A percentile compares a stretch with the other conserved stretches of the same genome.
Evolutionary conservation across 2,888 invertebrate genomes (phyloP).

Genomic region (Podotricha telesiphe): DNA sequence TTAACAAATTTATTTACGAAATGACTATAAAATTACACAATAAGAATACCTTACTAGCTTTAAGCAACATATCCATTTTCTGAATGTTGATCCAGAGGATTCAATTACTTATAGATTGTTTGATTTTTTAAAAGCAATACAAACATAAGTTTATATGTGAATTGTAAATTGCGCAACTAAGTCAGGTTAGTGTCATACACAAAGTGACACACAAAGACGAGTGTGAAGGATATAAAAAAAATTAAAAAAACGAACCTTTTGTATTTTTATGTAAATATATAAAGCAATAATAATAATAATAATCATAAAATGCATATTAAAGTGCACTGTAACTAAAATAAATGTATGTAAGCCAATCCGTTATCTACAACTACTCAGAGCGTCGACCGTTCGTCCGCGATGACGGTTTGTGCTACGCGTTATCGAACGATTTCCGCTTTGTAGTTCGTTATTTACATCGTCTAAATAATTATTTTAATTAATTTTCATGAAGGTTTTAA

Average conservation of each 20-base stretch:
- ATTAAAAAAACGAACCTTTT: no score
- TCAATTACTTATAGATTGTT: neutral
- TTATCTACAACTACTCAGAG: conserved; percentile 21
- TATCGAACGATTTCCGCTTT: conserved; percentile 30
- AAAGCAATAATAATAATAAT: no score
- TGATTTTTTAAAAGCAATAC: neutral
- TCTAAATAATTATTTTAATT: neutral
- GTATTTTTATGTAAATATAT: no score
- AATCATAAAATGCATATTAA: neutral
- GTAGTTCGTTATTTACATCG: conserved; percentile 1
- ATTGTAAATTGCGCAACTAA: no score
- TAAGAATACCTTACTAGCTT: neutral
- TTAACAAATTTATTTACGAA: conserved; percentile 2
- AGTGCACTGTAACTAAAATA: neutral
- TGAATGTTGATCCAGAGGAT: neutral
- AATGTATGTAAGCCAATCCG: conserved; percentile 5
- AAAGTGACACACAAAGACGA: no score
- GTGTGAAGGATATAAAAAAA: no score
- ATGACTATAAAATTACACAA: neutral
- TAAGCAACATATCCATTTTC: neutral
- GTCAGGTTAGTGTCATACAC: no score
- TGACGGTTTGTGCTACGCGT: conserved; percentile 18
- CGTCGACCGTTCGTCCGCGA: conserved; percentile 19
- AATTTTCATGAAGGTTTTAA: neutral
- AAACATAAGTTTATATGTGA: neutral